Conservation (phyloP, 2,113 vertebrate species). For the Atrichornis clamosus region DNA sequence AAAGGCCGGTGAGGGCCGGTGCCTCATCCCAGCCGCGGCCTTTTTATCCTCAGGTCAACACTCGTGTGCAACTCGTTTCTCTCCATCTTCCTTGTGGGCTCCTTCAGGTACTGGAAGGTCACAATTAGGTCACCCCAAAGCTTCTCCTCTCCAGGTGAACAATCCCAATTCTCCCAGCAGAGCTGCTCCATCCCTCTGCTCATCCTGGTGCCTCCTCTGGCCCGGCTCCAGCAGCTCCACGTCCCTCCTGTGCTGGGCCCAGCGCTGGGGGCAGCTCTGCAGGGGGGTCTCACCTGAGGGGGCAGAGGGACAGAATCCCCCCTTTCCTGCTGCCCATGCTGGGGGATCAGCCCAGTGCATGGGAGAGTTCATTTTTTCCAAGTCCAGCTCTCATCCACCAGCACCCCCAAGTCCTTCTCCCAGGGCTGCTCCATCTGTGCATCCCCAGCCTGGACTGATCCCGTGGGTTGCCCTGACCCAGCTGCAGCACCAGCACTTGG, state of each 20-base stretch:
- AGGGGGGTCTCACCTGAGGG: neutral
- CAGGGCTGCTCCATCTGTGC: neutral
- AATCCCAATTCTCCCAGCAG: neutral
- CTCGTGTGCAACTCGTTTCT: accelerated
- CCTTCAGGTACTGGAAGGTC: neutral
- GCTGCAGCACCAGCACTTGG: neutral
- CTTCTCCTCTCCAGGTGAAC: neutral
- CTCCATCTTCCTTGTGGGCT: neutral
- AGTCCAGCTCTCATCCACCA: neutral
- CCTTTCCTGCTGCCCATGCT: neutral
- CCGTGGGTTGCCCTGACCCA: neutral
- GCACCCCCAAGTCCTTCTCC: too few species aligned
- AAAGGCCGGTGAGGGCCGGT: neutral
- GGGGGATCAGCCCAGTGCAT: neutral
- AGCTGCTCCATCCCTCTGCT: neutral
- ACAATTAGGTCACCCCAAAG: accelerated
- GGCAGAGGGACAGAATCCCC: neutral
- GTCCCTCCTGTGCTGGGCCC: accelerated
- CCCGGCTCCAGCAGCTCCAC: neutral
- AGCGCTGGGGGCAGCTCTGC: neutral
- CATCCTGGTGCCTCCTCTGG: neutral
- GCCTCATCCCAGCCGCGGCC: accelerated
- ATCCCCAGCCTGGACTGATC: neutral
- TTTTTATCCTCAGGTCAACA: accelerated
- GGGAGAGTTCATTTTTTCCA: neutral